A percentile compares a stretch with the other conserved stretches of the same genome.
Conservation (phyloP, 2,888 invertebrate species). For the Troides oblongomaculatus region DNA sequence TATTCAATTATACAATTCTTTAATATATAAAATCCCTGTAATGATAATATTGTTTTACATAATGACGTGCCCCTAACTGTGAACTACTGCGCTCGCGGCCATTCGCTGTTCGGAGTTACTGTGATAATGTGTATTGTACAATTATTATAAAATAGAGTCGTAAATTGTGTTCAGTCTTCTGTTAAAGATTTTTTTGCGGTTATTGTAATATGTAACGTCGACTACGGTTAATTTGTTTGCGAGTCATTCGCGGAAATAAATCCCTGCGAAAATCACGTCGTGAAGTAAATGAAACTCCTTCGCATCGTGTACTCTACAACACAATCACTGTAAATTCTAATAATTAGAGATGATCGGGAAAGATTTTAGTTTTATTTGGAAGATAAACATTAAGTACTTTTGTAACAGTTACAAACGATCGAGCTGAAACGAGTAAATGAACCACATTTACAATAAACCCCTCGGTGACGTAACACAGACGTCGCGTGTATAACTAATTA, state of each 20-base stretch:
- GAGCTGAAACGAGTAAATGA: conserved; percentile 47
- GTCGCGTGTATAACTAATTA: conserved; percentile 42
- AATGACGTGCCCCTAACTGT: conserved; percentile 66
- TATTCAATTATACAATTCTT: conserved; percentile 72
- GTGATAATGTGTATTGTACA: conserved; percentile 67
- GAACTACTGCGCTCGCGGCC: conserved; percentile 42
- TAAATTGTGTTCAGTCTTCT: conserved; percentile 79
- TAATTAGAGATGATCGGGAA: conserved; percentile 43
- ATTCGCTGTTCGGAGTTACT: conserved; percentile 45
- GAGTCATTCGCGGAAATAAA: conserved; percentile 37
- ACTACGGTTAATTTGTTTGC: conserved; percentile 40
- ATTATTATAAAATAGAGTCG: conserved; percentile 76
- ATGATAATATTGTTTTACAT: conserved; percentile 73
- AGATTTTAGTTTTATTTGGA: conserved; percentile 45
- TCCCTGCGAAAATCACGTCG: conserved; percentile 24
- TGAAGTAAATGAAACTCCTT: conserved; percentile 5
- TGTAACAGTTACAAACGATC: conserved; percentile 52
- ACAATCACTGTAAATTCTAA: conserved; percentile 7
- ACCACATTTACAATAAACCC: conserved; percentile 56
- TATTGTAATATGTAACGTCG: conserved; percentile 45
- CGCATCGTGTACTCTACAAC: conserved; percentile 18
- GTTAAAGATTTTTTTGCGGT: conserved; percentile 62
- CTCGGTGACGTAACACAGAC: conserved; percentile 37
- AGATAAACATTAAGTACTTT: conserved; percentile 48
- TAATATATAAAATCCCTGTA: conserved; percentile 80